These are phyloP conservation scores for Trypoxylus dichotomus DNA, from an alignment of 1,140 invertebrate species.

Conservation along the genomic window DNA sequence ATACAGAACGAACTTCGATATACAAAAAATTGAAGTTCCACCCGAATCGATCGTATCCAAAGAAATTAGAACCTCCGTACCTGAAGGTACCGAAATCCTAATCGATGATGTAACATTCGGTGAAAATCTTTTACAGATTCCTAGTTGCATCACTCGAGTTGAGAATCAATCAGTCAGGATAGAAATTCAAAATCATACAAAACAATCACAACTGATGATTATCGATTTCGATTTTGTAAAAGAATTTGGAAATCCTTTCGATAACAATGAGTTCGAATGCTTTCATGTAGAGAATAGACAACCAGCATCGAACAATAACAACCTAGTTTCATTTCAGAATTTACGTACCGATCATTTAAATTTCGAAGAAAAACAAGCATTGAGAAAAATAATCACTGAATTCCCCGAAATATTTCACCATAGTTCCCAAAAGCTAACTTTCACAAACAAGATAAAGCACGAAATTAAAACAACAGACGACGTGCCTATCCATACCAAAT, in stretches of 20 bases:
- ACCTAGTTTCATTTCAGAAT: background rate
- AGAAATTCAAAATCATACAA: too few relatives aligned
- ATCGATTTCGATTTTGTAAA: background rate
- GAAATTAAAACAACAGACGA: conserved; percentile 29
- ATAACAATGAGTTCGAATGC: too few relatives aligned
- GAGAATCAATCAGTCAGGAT: too few relatives aligned
- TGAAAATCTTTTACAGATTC: background rate
- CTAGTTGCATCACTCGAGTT: background rate
- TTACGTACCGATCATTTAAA: background rate
- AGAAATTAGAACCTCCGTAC: background rate
- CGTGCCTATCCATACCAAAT: conserved; percentile 36
- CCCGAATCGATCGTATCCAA: background rate
- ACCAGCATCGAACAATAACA: background rate
- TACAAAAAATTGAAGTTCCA: background rate
- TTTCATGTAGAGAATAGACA: background rate
- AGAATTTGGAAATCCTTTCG: too few relatives aligned
- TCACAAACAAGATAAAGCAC: background rate
- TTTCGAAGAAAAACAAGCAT: background rate
- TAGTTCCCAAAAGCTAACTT: too few relatives aligned
- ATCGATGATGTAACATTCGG: background rate
- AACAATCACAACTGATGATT: background rate
- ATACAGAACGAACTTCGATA: too few relatives aligned
- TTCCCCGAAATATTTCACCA: too few relatives aligned
- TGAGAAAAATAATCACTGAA: background rate
- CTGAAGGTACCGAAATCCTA: background rate